Evolutionary conservation across 2,113 vertebrate genomes (phyloP).

Genomic region (Oenanthe oenanthe): DNA sequence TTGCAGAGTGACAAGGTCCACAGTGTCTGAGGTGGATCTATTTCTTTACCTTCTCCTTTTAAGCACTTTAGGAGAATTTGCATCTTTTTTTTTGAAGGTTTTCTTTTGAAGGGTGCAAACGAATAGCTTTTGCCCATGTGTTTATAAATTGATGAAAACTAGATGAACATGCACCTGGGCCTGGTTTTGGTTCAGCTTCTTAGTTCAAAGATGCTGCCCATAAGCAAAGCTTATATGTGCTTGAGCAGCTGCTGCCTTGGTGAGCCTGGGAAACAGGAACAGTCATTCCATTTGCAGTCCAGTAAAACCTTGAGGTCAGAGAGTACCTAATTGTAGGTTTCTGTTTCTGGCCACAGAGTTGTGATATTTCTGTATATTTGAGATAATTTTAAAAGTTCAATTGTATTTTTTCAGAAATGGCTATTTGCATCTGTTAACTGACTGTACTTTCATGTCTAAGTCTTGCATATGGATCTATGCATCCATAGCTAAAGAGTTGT

Average conservation of each 20-base stretch:
- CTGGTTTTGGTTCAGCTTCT: background rate
- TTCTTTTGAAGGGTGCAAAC: background rate
- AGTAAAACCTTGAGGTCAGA: background rate
- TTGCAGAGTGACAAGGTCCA: background rate
- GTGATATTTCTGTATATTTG: conserved; percentile 2
- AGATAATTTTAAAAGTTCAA: background rate
- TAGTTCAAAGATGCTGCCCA: background rate
- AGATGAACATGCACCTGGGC: background rate
- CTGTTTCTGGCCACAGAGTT: background rate
- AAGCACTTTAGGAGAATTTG: background rate
- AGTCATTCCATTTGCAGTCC: background rate
- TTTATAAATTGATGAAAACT: background rate
- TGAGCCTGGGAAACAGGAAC: background rate
- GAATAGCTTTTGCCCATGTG: background rate
- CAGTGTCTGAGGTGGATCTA: background rate
- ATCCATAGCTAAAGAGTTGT: background rate
- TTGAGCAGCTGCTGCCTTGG: background rate
- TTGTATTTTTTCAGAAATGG: background rate
- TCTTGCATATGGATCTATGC: background rate
- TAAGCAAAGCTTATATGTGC: background rate
- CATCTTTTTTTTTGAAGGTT: too few relatives aligned
- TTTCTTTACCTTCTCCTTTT: background rate
- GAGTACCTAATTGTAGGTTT: background rate
- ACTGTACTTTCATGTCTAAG: background rate
- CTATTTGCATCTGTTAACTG: background rate